Conservation (phyloP, 2,113 vertebrate species). For the Castor canadensis region DNA sequence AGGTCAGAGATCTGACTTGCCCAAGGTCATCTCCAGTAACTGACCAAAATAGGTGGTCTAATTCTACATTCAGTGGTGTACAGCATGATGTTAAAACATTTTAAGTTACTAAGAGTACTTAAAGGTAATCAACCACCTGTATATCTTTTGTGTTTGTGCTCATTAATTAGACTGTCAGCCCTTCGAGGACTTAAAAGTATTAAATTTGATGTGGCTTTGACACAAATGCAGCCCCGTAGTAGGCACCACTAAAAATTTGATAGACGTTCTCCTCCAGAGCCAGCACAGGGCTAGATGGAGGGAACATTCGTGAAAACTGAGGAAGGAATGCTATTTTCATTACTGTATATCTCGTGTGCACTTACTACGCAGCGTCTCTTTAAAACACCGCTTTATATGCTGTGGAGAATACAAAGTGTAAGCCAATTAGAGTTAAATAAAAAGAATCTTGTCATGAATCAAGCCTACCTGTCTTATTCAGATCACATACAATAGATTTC, state of each 20-base stretch:
- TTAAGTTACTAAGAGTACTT: constrained; percentile 12
- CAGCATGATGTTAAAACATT: neutral
- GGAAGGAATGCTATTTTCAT: neutral
- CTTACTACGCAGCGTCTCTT: neutral
- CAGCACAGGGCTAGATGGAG: neutral
- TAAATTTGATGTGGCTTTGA: neutral
- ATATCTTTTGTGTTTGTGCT: too few relatives aligned
- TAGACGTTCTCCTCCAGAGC: neutral
- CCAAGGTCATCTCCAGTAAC: neutral
- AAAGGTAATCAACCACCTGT: too few relatives aligned
- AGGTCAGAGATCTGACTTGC: neutral
- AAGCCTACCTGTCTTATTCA: constrained; percentile 31
- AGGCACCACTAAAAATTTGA: neutral
- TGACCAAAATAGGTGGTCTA: neutral
- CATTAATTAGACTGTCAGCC: neutral
- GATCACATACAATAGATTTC: neutral
- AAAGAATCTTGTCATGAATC: neutral
- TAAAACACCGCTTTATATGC: neutral
- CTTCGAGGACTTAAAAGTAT: neutral
- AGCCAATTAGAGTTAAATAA: constrained; percentile 26
- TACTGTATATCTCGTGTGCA: neutral
- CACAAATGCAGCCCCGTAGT: neutral
- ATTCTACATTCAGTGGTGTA: neutral
- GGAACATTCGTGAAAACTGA: neutral
- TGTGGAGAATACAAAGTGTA: neutral